Base-by-base conservation (phyloP, 2,113 vertebrate species). In the Gymnocephalus cernua region DNA sequence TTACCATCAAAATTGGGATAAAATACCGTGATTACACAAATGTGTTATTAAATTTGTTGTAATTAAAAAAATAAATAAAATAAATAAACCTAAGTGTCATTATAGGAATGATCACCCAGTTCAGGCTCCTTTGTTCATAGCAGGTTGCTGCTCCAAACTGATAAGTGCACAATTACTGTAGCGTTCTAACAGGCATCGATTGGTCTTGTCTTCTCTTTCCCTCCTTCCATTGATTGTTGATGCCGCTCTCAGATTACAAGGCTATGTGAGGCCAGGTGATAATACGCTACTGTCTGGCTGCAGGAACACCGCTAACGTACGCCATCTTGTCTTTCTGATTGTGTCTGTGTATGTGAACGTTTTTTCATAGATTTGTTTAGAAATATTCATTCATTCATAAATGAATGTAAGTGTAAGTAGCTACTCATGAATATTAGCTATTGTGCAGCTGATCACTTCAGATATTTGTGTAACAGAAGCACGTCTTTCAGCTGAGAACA, bases 161-260 rank as follows among this genome's bases (percentile, higher is more conserved):
- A 93, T 92, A 92, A 92, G 86, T 90, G 77, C 63, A 79, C 86
- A 91, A 90, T 93, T 92, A 87, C 83, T 35, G 23, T 27, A 53
- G 66, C 74, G 82, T 93, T 88, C 83, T 83, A 85, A 88, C 90
- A 74, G 88, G 41, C 80, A 94, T 93, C 76, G 91, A 94, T 91
- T 83, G 77, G 38, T 79, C 89, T 78, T 87, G 85, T 92, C 89
- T 86, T 92, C 90, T 88, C 90, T 83, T 83, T 83, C 67, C 82
- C 84, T 88, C 84, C 63, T 51, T 66, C 41, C 84, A 93, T 91
- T 87, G 92, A 94, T 93, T 88, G 89, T 86, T 90, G 91, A 93
- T 91, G 86, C 63, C 27, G 11, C 77, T 82, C 83, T 89, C 71
- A 91, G 93, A 91, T 93, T 93, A 86, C 86, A 41, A 75, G 83